Percentiles rank a stretch among this genome's conserved stretches.
Conservation (phyloP, 2,113 vertebrate genomes). For the Leucopternis melanops region DNA sequence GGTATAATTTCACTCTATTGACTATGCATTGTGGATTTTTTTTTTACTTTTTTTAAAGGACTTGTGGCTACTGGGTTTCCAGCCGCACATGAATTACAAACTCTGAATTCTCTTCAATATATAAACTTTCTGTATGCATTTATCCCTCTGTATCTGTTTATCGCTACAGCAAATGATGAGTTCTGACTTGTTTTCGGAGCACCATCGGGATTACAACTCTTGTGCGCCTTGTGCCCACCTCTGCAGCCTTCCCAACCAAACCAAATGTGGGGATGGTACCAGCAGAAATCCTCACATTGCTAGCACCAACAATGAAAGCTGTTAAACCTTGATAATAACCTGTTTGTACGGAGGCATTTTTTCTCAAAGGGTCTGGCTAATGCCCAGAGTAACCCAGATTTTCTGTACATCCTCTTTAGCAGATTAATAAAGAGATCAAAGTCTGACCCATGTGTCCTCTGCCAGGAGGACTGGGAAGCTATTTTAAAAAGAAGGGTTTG, state of each 20-base stretch:
- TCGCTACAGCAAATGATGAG: not conserved
- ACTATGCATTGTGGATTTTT: too few relatives aligned
- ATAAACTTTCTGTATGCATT: not conserved
- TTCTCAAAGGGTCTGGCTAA: not conserved
- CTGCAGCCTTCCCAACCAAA: not conserved
- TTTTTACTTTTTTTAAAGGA: not conserved
- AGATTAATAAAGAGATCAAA: conserved; percentile 47
- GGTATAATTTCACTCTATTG: not conserved
- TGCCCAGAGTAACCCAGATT: conserved; percentile 24
- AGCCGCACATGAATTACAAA: not conserved
- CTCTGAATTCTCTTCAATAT: not conserved
- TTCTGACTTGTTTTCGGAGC: not conserved
- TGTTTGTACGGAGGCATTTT: not conserved
- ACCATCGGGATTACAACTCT: not conserved
- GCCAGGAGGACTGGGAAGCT: not conserved
- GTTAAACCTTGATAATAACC: not conserved
- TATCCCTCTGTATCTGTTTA: not conserved
- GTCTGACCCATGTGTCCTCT: not conserved
- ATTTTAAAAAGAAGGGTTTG: conserved; percentile 25
- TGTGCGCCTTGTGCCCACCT: not conserved
- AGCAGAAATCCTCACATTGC: not conserved
- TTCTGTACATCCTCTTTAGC: not conserved
- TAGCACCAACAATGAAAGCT: not conserved
- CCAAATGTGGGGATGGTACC: not conserved
- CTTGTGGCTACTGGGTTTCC: not conserved